These are phyloP conservation scores for Psix sp. DNA, from an alignment of 1,140 invertebrate species.

Conservation along the genomic window DNA sequence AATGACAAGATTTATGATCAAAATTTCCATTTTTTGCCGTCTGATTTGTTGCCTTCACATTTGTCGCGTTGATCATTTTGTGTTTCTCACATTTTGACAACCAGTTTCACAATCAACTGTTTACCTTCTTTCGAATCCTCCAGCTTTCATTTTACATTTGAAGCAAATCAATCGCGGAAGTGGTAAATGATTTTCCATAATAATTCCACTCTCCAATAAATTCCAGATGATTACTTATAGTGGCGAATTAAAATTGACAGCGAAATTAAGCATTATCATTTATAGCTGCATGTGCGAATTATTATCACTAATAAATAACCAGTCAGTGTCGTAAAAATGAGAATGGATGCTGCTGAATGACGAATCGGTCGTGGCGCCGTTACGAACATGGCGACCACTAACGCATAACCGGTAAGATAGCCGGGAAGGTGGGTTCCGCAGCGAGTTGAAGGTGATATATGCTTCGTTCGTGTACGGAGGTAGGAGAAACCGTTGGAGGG, in stretches of 20 bases:
- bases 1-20: constrained; percentile 72
- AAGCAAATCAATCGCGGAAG: constrained; percentile 30
- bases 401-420: constrained; percentile 54
- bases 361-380: constrained; percentile 48
- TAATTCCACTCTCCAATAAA: constrained; percentile 37
- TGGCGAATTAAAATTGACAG: constrained; percentile 38
- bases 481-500: constrained; percentile 60
- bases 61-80: too few relatives aligned
- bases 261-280: constrained; percentile 52
- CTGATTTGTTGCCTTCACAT: constrained; percentile 22
- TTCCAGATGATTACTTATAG: constrained; percentile 36
- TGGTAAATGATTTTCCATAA: constrained; percentile 43
- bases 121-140: neutral
- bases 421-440: constrained; percentile 54
- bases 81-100: neutral
- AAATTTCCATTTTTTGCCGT: constrained; percentile 20
- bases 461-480: constrained; percentile 58
- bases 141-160: neutral
- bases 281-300: constrained; percentile 41
- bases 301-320: constrained; percentile 48
- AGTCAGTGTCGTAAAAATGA: constrained; percentile 39
- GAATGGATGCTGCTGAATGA: constrained; percentile 52
- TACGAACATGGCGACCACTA: constrained; percentile 64
- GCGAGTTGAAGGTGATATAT: constrained; percentile 72
- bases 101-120: neutral